Conservation (phyloP, 2,113 vertebrate genomes). For the Polypterus senegalus region DNA sequence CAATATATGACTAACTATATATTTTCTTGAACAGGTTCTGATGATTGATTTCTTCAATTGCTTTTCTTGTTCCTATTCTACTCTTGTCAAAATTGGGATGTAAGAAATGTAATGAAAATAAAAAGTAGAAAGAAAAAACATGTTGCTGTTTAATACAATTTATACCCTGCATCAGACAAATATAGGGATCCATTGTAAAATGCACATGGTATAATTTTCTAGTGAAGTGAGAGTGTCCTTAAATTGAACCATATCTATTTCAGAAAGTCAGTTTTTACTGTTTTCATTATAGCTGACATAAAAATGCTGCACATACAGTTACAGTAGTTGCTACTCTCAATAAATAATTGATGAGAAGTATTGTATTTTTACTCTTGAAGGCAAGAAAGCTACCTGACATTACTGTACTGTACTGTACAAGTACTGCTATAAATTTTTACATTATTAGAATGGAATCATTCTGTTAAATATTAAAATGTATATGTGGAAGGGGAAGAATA, state of each 20-base stretch:
- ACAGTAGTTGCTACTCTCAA: no score
- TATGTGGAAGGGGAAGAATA: no score
- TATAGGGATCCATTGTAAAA: neutral
- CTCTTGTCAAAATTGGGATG: constrained; percentile 15
- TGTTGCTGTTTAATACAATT: constrained; percentile 1
- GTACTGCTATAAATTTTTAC: no score
- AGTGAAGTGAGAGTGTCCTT: neutral
- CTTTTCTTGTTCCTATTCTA: constrained; percentile 19
- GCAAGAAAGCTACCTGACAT: no score
- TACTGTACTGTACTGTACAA: no score
- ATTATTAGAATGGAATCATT: no score
- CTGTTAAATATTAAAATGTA: no score
- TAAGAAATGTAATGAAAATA: constrained; percentile 17
- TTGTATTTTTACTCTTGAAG: no score
- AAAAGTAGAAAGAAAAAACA: constrained; percentile 13
- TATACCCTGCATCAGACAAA: neutral
- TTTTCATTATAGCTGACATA: neutral
- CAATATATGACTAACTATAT: neutral
- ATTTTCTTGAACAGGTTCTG: constrained; percentile 1
- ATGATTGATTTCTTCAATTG: constrained; percentile 22
- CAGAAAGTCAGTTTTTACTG: neutral
- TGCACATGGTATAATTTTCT: neutral
- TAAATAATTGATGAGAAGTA: no score
- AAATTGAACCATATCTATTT: neutral
- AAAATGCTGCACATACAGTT: neutral